A percentile compares a stretch with the other conserved stretches of the same genome.
These are phyloP conservation scores for Ceraclea dissimilis DNA, from an alignment of 2,888 invertebrate species.

Conservation along the genomic window DNA sequence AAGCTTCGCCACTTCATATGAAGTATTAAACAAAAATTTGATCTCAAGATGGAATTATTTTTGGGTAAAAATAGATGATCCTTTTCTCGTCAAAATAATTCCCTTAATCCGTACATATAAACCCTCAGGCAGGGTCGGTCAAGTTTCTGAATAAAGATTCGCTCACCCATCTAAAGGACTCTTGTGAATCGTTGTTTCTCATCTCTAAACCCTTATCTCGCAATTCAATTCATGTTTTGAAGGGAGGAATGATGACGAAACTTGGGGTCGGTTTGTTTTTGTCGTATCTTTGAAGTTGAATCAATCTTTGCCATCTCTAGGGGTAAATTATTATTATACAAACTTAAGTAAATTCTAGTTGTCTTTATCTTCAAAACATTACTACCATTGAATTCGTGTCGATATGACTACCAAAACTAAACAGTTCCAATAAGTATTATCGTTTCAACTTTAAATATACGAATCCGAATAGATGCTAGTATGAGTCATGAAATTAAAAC, in stretches of 20 bases:
- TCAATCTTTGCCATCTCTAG: slow-evolving; percentile 2
- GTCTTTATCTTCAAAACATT: neutral
- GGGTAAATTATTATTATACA: neutral
- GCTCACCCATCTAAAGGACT: neutral
- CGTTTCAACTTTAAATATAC: too few species aligned
- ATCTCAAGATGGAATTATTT: too few species aligned
- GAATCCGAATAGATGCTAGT: too few species aligned
- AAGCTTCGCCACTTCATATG: too few species aligned
- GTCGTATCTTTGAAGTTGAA: slow-evolving; percentile 3
- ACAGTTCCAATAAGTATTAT: too few species aligned
- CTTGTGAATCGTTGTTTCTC: neutral
- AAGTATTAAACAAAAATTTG: too few species aligned
- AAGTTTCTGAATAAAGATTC: neutral
- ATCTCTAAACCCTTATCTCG: slow-evolving; percentile 3
- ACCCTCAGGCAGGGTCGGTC: neutral
- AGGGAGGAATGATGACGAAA: neutral
- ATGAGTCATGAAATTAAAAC: neutral
- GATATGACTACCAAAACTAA: neutral
- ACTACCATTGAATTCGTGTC: neutral
- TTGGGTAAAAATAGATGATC: slow-evolving; percentile 12
- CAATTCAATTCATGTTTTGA: neutral
- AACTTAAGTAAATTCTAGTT: neutral
- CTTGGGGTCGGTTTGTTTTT: slow-evolving; percentile 7
- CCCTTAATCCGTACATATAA: slow-evolving; percentile 8
- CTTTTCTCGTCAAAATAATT: slow-evolving; percentile 6